Evolutionary conservation across 2,797 vertebrate species (phyloP).

Genomic region (Steatocranus sp.): DNA sequence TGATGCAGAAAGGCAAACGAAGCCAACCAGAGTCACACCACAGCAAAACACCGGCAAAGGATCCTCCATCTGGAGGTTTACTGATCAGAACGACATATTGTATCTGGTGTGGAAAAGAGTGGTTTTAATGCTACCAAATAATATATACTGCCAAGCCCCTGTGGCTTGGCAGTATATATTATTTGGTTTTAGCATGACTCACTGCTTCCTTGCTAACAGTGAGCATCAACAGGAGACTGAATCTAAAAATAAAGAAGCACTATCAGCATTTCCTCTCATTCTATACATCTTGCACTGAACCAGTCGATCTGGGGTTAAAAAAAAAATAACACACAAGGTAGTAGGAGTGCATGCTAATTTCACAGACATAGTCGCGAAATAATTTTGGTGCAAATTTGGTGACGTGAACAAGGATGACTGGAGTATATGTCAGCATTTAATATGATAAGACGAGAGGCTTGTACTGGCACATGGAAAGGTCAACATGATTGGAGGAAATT

Average conservation of each 20-base stretch:
- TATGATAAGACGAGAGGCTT: conserved; percentile 23
- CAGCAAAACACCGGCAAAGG: not conserved
- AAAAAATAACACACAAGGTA: not conserved
- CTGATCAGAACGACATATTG: conserved; percentile 11
- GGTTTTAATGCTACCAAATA: not conserved
- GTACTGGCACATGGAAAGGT: conserved; percentile 55
- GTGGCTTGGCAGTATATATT: conserved; percentile 53
- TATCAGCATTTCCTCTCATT: conserved; percentile 63
- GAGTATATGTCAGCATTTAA: conserved; percentile 9
- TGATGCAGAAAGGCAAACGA: conserved; percentile 21
- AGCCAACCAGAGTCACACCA: conserved; percentile 8
- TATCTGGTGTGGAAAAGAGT: not conserved
- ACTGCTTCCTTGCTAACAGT: conserved; percentile 60
- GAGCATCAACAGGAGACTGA: conserved; percentile 61
- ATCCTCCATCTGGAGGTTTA: conserved; percentile 4
- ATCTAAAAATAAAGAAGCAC: conserved; percentile 74
- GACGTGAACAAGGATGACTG: not conserved
- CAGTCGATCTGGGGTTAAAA: not conserved
- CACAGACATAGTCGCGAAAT: not conserved
- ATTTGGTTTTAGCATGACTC: conserved; percentile 65
- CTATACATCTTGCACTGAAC: conserved; percentile 46
- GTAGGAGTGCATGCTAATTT: not conserved
- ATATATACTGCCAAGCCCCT: not conserved
- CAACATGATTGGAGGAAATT: conserved; percentile 32
- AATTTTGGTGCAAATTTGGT: conserved; percentile 18